Conservation (phyloP, 2,113 vertebrate genomes). For the Periophthalmus modestus region DNA sequence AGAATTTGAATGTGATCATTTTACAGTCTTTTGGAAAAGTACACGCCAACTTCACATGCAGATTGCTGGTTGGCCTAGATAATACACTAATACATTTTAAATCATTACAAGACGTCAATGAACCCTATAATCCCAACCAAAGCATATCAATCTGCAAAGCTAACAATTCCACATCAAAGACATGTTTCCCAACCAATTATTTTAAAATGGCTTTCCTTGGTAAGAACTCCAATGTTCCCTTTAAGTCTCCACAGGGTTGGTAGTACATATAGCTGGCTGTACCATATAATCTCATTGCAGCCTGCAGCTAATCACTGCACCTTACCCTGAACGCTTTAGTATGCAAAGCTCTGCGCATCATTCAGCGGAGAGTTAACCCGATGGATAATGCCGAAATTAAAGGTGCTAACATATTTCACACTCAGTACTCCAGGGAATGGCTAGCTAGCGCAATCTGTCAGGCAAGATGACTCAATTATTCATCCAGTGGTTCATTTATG, state of each 20-base stretch:
- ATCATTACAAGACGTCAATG: background rate
- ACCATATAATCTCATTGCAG: constrained; percentile 18
- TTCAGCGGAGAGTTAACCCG: constrained; percentile 24
- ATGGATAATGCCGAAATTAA: constrained; percentile 42
- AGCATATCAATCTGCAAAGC: constrained; percentile 9
- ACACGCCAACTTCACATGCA: background rate
- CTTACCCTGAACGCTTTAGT: constrained; percentile 16
- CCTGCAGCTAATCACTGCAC: constrained; percentile 38
- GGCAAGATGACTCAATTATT: constrained; percentile 60
- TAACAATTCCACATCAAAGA: background rate
- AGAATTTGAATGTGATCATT: background rate
- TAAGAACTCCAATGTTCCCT: background rate
- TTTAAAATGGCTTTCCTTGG: background rate
- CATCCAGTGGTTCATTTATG: constrained; percentile 53
- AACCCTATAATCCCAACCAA: constrained; percentile 2
- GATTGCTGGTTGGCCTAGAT: background rate
- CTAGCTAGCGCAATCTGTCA: constrained; percentile 42
- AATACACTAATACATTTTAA: background rate
- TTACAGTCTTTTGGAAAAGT: background rate
- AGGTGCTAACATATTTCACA: constrained; percentile 37
- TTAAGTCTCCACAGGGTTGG: constrained; percentile 7
- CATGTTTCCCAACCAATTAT: constrained; percentile 2
- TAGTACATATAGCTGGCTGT: constrained; percentile 49
- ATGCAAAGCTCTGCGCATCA: constrained; percentile 28
- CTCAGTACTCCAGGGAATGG: constrained; percentile 18